Evolutionary conservation across 2,888 invertebrate species (phyloP).

Genomic region (Scaptomyza parva): DNA sequence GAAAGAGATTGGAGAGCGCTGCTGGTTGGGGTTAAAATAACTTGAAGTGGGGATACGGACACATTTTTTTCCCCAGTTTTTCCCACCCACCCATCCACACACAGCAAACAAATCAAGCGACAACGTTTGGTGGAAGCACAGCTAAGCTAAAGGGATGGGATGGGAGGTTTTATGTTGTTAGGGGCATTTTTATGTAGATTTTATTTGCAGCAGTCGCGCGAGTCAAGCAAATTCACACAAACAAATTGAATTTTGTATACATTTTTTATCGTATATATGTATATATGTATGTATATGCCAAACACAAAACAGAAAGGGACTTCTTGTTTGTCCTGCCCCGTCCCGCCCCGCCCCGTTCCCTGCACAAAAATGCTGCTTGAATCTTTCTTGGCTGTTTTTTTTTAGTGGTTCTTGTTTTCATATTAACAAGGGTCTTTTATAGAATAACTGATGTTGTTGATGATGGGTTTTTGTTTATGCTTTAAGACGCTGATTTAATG

Average conservation of each 20-base stretch:
- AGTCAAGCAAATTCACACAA: conserved; percentile 71
- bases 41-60: background rate
- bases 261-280: conserved; percentile 53
- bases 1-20: background rate
- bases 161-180: background rate
- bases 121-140: conserved; percentile 22
- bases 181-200: conserved; percentile 73
- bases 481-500: background rate
- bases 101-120: conserved; percentile 57
- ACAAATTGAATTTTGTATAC: conserved; percentile 76
- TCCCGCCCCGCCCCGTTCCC: background rate
- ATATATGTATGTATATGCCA: conserved; percentile 47
- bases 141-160: background rate
- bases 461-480: background rate
- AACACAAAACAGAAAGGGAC: conserved; percentile 51
- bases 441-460: background rate
- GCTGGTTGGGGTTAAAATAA: background rate
- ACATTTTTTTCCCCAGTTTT: background rate
- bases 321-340: conserved; percentile 65
- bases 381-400: conserved; percentile 10
- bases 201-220: conserved; percentile 77
- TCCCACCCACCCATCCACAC: no score
- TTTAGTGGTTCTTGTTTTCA: no score
- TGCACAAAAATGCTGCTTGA: conserved; percentile 49
- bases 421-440: background rate